Evolutionary conservation across 2,888 invertebrate genomes (phyloP).

Genomic region (Carpatolechia fugitivella): DNA sequence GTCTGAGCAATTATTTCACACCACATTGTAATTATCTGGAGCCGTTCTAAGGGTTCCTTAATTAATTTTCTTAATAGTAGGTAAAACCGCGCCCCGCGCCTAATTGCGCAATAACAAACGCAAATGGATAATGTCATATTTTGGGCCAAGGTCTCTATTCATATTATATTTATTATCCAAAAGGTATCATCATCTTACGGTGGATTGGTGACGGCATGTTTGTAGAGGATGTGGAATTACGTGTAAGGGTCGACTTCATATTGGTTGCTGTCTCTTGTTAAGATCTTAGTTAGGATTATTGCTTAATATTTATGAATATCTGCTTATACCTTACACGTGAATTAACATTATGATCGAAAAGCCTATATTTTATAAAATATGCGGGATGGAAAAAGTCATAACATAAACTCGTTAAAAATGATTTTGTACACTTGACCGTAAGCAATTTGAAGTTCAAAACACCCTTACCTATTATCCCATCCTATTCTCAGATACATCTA

Average conservation of each 20-base stretch:
- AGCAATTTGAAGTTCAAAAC: not conserved
- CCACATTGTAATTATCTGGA: constrained; percentile 16
- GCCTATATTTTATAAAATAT: too few species aligned
- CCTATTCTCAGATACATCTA: not conserved
- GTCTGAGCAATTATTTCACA: constrained; percentile 11
- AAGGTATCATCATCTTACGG: not conserved
- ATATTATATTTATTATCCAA: not conserved
- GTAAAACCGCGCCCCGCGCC: constrained; percentile 17
- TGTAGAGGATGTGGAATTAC: not conserved
- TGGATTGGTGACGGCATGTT: not conserved
- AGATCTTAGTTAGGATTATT: too few species aligned
- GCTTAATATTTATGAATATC: too few species aligned
- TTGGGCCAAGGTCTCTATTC: not conserved
- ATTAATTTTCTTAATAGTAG: constrained; percentile 25
- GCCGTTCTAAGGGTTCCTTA: constrained; percentile 16
- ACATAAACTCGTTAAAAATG: not conserved
- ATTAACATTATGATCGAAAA: too few species aligned
- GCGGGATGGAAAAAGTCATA: too few species aligned
- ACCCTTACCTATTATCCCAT: not conserved
- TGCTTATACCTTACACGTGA: too few species aligned
- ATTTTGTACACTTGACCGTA: too few species aligned
- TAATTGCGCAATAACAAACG: constrained; percentile 24
- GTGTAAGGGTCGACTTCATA: too few species aligned
- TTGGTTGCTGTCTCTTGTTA: too few species aligned
- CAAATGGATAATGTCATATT: constrained; percentile 15